These are phyloP conservation scores for Sympetrum striolatum DNA, from an alignment of 2,888 invertebrate genomes.

Conservation along the genomic window DNA sequence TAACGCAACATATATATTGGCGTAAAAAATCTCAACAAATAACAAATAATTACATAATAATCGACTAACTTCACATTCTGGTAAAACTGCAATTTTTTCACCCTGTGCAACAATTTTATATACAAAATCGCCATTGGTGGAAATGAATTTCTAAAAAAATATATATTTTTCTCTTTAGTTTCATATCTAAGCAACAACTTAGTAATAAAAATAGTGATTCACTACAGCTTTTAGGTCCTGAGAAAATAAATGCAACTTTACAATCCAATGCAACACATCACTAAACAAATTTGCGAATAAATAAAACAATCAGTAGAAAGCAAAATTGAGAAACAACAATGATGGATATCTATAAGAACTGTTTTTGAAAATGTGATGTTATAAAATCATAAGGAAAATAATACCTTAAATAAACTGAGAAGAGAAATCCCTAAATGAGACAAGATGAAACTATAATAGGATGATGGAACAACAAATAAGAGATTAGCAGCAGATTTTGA, in stretches of 20 bases:
- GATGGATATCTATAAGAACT: too few species aligned
- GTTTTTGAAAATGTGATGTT: neutral
- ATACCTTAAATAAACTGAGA: neutral
- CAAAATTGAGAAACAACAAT: too few species aligned
- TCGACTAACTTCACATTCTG: neutral
- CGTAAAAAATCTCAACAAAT: neutral
- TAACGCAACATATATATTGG: neutral
- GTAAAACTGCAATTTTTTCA: neutral
- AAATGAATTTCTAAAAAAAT: too few species aligned
- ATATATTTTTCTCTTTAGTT: too few species aligned
- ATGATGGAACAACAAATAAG: too few species aligned
- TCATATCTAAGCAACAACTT: too few species aligned
- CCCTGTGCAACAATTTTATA: neutral
- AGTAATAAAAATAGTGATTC: too few species aligned
- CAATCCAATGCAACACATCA: neutral
- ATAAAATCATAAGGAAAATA: neutral
- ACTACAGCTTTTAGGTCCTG: neutral
- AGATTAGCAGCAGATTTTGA: too few species aligned
- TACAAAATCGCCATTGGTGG: neutral
- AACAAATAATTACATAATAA: neutral
- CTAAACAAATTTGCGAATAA: neutral
- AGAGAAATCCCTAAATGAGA: too few species aligned
- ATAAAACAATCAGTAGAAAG: neutral
- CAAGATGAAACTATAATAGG: too few species aligned
- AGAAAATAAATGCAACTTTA: conserved; percentile 5